Base-by-base conservation (phyloP, 2,888 invertebrate species). In the Microctonus brassicae region DNA sequence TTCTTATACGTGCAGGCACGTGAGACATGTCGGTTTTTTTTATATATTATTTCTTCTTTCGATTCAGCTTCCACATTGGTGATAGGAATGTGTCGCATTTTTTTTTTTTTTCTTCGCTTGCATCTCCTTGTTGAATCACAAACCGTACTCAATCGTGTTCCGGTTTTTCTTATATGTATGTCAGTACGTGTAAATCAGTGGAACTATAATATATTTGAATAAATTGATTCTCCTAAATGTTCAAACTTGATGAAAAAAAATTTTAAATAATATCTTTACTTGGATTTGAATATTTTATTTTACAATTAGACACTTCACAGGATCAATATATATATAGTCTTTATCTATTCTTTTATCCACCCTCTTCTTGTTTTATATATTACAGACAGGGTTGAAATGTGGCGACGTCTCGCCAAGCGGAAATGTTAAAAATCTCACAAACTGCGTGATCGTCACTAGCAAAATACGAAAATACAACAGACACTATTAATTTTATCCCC, bases 341-440 rank as follows among this genome's bases (percentile, higher is more conserved):
- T n/a, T n/a, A 17, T 53, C 65, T 65, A 53, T 33, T 17, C 20
- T 55, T 22, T 55, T 26, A 5, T 34, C n/a, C 22, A 47, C 6
- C 17, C 47, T 47, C 47, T 17, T 47, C 6, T 2, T 17, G 33
- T n/a, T 63, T 17, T 47, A 17, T 52, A 52, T 24, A 11, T 6
- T 36, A 62, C 10, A 36, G 34, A 34, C 20, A 39, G 10, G 33
- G 17, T 36, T 65, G 34, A 53, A 65, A 24, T 22, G 47, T 26
- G 63, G 70, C 73, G 77, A 77, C 79, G 79, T 80, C 80, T 81
- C 77, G 76, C 75, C 79, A 73, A 74, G 75, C 80, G 82, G 81
- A 81, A 80, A 76, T 81, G 80, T 82, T n/a, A n/a, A 79, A 83
- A 81, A 79, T 75, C 77, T 71, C 76, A 77, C 74, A 74, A 67